Base-by-base conservation (phyloP, 2,113 vertebrate genomes). In the Macroglossus sobrinus region DNA sequence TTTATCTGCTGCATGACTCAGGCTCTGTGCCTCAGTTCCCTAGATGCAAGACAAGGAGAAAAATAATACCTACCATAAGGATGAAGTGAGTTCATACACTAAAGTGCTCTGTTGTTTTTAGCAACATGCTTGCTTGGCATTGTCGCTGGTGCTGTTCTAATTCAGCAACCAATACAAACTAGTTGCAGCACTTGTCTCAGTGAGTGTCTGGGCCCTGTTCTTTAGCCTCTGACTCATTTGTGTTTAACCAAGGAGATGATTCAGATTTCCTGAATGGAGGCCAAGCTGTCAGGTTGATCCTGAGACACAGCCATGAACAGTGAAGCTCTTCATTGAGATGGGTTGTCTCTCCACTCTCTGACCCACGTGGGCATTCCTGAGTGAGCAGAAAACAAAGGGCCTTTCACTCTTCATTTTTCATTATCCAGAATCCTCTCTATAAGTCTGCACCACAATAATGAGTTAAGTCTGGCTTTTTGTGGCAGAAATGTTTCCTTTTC, bases 181-280 rank as follows among this genome's bases (percentile, higher is more conserved):
- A 10, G 53, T 57, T 53, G 57, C 8, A 33, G 4, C 15, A 61
- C 57, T 79, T 55, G n/a, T 75, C 18, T 89, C 91, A 13, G 38
- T 4, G 6, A 81, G 81, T 21, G 50, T 66, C 66, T 2, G 21
- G 69, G 35, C 38, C n/a, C 81, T 53, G n/a, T 57, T 53, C 76
- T 91, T 33, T 11, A 81, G 89, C 63, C 57, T 91, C 72, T 95
- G 94, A 91, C 75, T 95, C 93, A 91, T 69, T 38, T 10, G 16
- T 68, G 75, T 57, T 55, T 71, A 84, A 69, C 66, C 72, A 2
- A 66, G 72, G 50, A 1, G 89, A 81, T 91, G 93, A 96, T 86
- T 95, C 93, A 74, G 93, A 33, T 43, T 74, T 89, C 92, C 81
- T 90, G 88, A 75, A 79, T 4, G 1, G 16, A 38, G 43, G 59